Percentiles rank a stretch among this genome's conserved stretches.
These are phyloP conservation scores for Pheosia gnoma DNA, from an alignment of 2,888 invertebrate species.

Conservation along the genomic window DNA sequence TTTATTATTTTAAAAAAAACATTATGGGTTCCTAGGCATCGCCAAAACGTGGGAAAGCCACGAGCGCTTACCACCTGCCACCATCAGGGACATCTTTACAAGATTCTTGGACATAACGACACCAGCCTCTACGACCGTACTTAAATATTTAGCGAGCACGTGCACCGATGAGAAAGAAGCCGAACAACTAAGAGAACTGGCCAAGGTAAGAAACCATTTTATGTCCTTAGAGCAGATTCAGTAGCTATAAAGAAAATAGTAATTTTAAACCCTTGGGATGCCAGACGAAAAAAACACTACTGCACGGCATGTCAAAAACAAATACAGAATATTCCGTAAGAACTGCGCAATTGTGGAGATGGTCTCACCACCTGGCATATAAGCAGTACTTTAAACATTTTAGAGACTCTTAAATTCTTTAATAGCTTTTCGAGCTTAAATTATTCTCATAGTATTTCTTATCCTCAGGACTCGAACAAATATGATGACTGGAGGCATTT, in stretches of 20 bases:
- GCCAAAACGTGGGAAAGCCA: conserved; percentile 94
- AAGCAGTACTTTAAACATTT: too few relatives aligned
- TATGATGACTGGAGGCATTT: conserved; percentile 97
- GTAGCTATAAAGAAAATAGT: too few relatives aligned
- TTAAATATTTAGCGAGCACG: conserved; percentile 91
- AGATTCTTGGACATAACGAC: conserved; percentile 96
- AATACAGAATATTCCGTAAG: too few relatives aligned
- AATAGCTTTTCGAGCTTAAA: neutral
- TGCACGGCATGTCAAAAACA: too few relatives aligned
- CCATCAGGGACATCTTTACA: conserved; percentile 89
- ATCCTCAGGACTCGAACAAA: conserved; percentile 89
- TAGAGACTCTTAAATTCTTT: too few relatives aligned
- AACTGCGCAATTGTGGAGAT: too few relatives aligned
- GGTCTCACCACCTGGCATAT: too few relatives aligned
- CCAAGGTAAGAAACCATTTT: conserved; percentile 83
- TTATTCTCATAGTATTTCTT: conserved; percentile 1
- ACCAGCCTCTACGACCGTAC: conserved; percentile 93
- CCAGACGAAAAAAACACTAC: too few relatives aligned
- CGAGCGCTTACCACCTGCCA: conserved; percentile 90
- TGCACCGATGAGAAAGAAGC: conserved; percentile 90
- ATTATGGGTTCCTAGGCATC: conserved; percentile 82
- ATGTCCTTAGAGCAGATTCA: too few relatives aligned
- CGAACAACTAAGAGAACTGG: conserved; percentile 87
- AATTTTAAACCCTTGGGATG: too few relatives aligned
- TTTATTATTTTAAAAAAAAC: too few relatives aligned